phyloP scores from a whole-genome alignment of 2,888 invertebrate species.

The Temnothorax unifasciatus region DNA sequence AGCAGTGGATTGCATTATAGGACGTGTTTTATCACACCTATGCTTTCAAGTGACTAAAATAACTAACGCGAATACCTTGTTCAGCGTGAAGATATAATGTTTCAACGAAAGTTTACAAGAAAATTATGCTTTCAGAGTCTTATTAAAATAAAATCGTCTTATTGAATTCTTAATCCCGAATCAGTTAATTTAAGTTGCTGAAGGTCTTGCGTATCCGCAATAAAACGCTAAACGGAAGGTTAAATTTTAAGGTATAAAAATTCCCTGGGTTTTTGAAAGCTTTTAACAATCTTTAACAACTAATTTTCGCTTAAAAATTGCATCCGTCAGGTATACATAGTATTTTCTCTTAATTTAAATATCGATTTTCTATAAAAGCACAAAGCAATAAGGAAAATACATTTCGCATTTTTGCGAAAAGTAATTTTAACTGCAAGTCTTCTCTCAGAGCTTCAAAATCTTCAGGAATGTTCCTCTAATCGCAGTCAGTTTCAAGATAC shows the following conservation, averaged over 20 bases:
- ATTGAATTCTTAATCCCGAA: neutral
- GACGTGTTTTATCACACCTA: constrained; percentile 27
- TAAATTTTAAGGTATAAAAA: neutral
- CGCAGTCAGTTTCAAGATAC: constrained; percentile 13
- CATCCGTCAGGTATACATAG: neutral
- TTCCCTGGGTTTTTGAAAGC: neutral
- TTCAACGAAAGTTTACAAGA: constrained; percentile 28
- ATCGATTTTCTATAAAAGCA: neutral
- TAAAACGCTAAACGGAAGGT: neutral
- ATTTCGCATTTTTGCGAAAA: too few species aligned
- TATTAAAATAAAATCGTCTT: neutral
- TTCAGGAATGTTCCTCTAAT: constrained; percentile 16
- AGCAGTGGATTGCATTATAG: constrained; percentile 19
- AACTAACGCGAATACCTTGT: neutral
- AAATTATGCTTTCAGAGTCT: neutral
- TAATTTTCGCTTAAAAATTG: constrained; percentile 19
- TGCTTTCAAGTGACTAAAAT: neutral
- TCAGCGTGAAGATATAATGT: constrained; percentile 36
- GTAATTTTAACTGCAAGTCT: neutral
- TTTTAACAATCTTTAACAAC: neutral
- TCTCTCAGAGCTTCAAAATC: constrained; percentile 9
- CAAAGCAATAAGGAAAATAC: neutral
- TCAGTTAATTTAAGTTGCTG: neutral
- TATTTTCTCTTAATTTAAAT: neutral
- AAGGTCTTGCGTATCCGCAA: neutral